These are phyloP conservation scores for Dicrostonyx torquatus DNA, from an alignment of 2,797 vertebrate genomes.

Conservation along the genomic window DNA sequence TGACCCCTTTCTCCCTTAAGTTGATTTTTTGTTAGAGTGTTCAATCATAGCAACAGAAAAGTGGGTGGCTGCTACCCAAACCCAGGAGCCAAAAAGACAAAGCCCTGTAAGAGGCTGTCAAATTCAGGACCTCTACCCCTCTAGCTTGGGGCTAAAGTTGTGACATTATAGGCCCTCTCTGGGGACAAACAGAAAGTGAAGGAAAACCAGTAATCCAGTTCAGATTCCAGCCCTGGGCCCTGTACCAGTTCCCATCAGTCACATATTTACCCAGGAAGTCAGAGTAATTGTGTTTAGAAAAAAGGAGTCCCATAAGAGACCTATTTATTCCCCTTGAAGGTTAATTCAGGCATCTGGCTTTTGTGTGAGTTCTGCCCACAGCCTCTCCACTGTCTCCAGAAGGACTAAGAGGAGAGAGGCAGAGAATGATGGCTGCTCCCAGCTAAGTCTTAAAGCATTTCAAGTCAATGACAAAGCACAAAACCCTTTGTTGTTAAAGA, in stretches of 20 bases:
- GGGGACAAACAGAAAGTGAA: not conserved
- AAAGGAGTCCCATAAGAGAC: not conserved
- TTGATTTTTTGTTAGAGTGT: not conserved
- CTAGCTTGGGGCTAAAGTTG: not conserved
- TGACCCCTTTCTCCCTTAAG: not conserved
- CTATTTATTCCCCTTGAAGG: slow-evolving; percentile 29
- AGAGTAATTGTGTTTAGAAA: slow-evolving; percentile 44
- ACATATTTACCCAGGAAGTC: not conserved
- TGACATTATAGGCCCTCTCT: not conserved
- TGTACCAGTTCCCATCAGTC: not conserved
- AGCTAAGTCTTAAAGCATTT: slow-evolving; percentile 11
- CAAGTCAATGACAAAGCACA: slow-evolving; percentile 50
- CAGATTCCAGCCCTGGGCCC: not conserved
- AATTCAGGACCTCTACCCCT: not conserved
- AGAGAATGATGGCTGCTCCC: not conserved
- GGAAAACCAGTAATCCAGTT: not conserved
- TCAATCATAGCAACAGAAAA: not conserved
- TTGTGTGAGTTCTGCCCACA: not conserved
- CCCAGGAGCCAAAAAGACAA: not conserved
- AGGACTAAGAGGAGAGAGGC: not conserved
- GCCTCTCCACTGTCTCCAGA: not conserved
- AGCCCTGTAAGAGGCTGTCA: not conserved
- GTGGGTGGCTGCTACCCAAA: not conserved
- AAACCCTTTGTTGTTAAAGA: not conserved
- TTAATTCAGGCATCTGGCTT: slow-evolving; percentile 47